Conservation (phyloP, 2,113 vertebrate species). For the Caloenas nicobarica region DNA sequence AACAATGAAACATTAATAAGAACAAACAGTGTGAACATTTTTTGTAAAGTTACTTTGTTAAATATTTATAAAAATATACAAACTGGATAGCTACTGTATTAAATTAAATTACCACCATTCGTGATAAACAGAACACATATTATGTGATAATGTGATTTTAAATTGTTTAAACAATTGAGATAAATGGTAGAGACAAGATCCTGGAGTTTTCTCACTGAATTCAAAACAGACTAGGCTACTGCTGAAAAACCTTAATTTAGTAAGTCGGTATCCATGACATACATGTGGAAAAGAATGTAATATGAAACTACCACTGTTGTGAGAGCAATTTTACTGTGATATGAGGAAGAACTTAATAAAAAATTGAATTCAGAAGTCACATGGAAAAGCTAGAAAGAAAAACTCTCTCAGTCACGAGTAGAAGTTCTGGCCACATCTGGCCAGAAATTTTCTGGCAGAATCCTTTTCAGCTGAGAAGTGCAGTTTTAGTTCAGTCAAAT, state of each 20-base stretch:
- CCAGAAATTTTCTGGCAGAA: not conserved
- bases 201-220: not conserved
- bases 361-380: not conserved
- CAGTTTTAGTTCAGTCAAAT: not conserved
- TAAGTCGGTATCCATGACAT: not conserved
- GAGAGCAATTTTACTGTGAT: not conserved
- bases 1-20: not conserved
- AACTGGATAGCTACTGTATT: not conserved
- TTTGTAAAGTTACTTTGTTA: not conserved
- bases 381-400: not conserved
- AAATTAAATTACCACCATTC: not conserved
- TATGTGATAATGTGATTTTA: not conserved
- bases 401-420: not conserved
- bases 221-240: not conserved
- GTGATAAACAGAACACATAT: not conserved
- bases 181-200: not conserved
- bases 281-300: not conserved
- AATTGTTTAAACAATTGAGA: not conserved
- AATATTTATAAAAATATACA: not conserved
- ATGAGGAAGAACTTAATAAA: not conserved
- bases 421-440: not conserved
- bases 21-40: not conserved
- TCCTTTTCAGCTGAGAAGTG: not conserved
- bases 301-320: not conserved
- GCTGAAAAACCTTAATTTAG: not conserved